Conservation (phyloP, 2,888 invertebrate genomes). For the Pterostichus madidus region DNA sequence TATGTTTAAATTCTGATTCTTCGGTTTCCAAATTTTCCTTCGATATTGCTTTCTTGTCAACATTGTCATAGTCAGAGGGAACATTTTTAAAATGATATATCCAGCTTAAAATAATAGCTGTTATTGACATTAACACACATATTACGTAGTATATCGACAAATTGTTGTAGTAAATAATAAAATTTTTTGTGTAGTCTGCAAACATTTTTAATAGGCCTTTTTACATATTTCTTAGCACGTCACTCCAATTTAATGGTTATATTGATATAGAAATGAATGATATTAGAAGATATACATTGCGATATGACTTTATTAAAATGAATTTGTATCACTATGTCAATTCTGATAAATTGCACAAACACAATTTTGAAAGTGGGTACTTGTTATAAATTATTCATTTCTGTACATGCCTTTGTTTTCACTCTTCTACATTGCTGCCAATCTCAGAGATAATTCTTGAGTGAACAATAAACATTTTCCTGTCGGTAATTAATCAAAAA, state of each 20-base stretch:
- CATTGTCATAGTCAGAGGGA: neutral
- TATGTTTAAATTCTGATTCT: slow-evolving; percentile 36
- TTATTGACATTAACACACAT: slow-evolving; percentile 54
- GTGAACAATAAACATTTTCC: neutral
- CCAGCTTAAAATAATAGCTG: slow-evolving; percentile 61
- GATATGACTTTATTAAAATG: slow-evolving; percentile 36
- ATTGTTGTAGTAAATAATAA: slow-evolving; percentile 61
- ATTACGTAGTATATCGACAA: slow-evolving; percentile 61
- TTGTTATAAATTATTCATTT: slow-evolving; percentile 35
- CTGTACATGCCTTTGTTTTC: slow-evolving; percentile 10
- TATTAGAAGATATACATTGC: slow-evolving; percentile 21
- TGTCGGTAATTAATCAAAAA: neutral
- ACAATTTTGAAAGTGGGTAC: slow-evolving; percentile 40
- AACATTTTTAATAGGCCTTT: slow-evolving; percentile 39
- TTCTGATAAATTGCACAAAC: slow-evolving; percentile 42
- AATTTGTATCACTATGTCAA: slow-evolving; percentile 35
- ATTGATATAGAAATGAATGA: slow-evolving; percentile 3
- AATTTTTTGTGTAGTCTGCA: slow-evolving; percentile 52
- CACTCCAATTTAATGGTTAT: slow-evolving; percentile 24
- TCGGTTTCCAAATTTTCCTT: slow-evolving; percentile 48
- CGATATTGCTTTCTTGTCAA: neutral
- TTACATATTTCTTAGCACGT: slow-evolving; percentile 8
- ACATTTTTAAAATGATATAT: slow-evolving; percentile 54
- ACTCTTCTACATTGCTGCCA: slow-evolving; percentile 2
- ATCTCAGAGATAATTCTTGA: neutral